Base-by-base conservation (phyloP, 2,888 invertebrate species). In the Ormyrus rosae region DNA sequence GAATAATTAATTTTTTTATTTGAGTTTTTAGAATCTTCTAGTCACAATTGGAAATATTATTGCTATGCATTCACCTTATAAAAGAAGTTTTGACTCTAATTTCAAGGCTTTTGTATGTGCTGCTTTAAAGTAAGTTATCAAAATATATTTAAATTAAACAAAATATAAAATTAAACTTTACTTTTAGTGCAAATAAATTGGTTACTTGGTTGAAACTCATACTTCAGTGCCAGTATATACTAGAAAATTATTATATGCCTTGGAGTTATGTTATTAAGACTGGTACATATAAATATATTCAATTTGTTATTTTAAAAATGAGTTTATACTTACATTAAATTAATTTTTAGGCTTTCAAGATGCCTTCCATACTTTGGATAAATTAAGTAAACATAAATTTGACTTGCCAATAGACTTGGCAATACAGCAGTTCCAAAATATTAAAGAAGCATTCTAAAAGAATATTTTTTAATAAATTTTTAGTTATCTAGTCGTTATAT, bases 61-160 rank as follows among this genome's bases (percentile, higher is more conserved):
- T 77, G 94, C 96, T 11, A 96, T 97, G 53, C 99, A 99, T 91
- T 94, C 95, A 8, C 96, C 96, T 0, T 97, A 98, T 86, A 98
- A 99, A 90, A 93, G 99, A 86, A 98, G 98, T 88, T 96, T 94
- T 83, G 99, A 99, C 92, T 96, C 99, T 19, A 98, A 99, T 92
- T 99, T 99, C 89, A 99, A 99, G 91, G 99, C 99, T 0, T 98
- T 99, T 89, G 93, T 99, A 71, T 99, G 98, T 91, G 96, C 98
- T 50, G 99, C 97, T 50, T 92, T 99, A 64, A 99, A 99, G 96
- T 97, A 91, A 93, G 95, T 92, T 63, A 64, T 68, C 7, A 51
- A 60, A 58, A 45, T 51, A 64, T 48, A 34, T 77, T 63, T 64
- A 79, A 11, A 67, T 55, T 78, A 11, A 60, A 56, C 34, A 50